phyloP scores from a whole-genome alignment of 1,140 invertebrate genomes.

The Plodia interpunctella region DNA sequence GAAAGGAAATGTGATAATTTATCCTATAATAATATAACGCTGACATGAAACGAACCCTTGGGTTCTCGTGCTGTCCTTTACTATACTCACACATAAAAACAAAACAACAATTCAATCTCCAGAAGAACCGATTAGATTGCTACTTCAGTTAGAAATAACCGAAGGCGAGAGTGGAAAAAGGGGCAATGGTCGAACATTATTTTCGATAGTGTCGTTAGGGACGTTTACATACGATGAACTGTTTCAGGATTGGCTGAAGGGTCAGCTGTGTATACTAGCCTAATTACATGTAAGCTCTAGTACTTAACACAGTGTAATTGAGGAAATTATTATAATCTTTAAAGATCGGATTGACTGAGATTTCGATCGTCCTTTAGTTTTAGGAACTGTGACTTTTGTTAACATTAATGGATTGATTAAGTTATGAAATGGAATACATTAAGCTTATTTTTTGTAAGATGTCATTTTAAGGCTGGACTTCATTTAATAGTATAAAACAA shows the following conservation, averaged over 20 bases:
- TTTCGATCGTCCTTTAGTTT: neutral
- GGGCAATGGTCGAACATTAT: slow-evolving; percentile 14
- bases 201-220: slow-evolving; percentile 1
- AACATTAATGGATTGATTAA: no score
- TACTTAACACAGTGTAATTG: neutral
- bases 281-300: slow-evolving; percentile 1
- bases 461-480: no score
- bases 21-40: slow-evolving; percentile 12
- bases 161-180: slow-evolving; percentile 14
- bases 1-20: slow-evolving; percentile 14
- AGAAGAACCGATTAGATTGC: slow-evolving; percentile 10
- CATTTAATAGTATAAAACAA: no score
- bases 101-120: slow-evolving; percentile 14
- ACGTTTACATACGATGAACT: slow-evolving; percentile 9
- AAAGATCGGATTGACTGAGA: neutral
- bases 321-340: neutral
- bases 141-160: slow-evolving; percentile 14
- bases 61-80: neutral
- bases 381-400: neutral
- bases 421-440: no score
- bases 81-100: slow-evolving; percentile 8
- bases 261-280: neutral
- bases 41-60: slow-evolving; percentile 14
- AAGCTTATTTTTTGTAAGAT: no score
- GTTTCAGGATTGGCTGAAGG: neutral